Conservation (phyloP, 2,113 vertebrate genomes). For the Rallus limicola region DNA sequence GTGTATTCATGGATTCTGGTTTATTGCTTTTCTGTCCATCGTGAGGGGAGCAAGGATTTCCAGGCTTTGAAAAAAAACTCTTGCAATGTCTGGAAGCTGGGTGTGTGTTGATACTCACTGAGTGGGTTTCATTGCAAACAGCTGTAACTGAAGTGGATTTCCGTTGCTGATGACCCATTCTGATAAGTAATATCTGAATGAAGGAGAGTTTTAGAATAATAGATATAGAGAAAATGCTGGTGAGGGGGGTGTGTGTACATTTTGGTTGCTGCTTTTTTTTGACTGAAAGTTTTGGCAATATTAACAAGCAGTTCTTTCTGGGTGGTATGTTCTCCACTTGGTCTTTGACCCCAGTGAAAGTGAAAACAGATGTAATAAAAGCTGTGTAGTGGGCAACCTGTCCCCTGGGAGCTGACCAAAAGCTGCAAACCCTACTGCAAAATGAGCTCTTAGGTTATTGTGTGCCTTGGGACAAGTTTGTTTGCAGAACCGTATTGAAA, state of each 20-base stretch:
- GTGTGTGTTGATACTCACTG: background rate
- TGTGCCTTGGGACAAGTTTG: background rate
- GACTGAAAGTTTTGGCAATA: background rate
- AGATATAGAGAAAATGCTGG: background rate
- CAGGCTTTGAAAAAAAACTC: background rate
- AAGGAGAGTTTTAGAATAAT: background rate
- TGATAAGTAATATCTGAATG: background rate
- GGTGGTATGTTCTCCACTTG: background rate
- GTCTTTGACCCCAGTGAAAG: constrained; percentile 17
- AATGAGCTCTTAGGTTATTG: background rate
- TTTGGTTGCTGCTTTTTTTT: background rate
- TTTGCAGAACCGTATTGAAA: background rate
- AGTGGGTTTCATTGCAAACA: background rate
- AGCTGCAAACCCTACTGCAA: background rate
- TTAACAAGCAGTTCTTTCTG: background rate
- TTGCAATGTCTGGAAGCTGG: background rate
- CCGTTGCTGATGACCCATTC: background rate
- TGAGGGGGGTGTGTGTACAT: background rate
- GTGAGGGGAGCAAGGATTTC: background rate
- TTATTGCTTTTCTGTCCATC: background rate
- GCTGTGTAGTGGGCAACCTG: background rate
- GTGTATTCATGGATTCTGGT: background rate
- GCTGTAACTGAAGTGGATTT: background rate
- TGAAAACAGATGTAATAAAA: constrained; percentile 18
- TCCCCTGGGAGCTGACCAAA: background rate